These are phyloP conservation scores for Edolisoma coerulescens DNA, from an alignment of 2,113 vertebrate genomes.

Conservation along the genomic window DNA sequence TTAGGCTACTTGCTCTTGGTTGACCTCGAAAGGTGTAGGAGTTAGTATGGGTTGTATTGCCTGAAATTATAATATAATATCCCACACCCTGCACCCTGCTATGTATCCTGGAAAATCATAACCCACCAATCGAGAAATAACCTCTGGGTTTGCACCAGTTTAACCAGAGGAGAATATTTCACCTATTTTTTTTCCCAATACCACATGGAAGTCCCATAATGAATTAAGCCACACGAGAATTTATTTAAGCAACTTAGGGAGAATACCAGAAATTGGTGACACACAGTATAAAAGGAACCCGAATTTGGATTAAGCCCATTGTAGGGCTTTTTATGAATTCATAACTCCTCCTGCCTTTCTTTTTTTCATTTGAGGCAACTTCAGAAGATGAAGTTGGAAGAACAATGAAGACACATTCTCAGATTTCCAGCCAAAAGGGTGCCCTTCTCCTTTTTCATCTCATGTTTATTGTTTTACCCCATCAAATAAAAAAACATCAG, in stretches of 20 bases:
- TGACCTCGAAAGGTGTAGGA: background rate
- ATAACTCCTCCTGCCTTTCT: background rate
- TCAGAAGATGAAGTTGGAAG: background rate
- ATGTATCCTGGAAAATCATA: background rate
- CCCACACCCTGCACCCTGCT: background rate
- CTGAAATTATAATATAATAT: background rate
- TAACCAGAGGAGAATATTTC: background rate
- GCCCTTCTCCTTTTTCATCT: slow-evolving; percentile 7
- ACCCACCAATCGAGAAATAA: accelerated
- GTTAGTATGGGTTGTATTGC: background rate
- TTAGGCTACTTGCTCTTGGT: background rate
- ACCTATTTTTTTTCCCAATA: background rate
- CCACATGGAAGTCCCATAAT: background rate
- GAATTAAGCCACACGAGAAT: background rate
- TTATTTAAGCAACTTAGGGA: background rate
- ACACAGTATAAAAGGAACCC: background rate
- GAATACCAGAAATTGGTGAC: background rate
- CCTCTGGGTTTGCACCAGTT: background rate
- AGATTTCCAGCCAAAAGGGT: slow-evolving; percentile 16
- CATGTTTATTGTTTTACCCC: background rate
- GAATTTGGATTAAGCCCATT: background rate
- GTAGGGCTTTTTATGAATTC: background rate
- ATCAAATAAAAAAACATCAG: background rate
- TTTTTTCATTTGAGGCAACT: background rate
- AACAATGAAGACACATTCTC: background rate